Base-by-base conservation (phyloP, 2,113 vertebrate species). In the Brachionichthys hirsutus region DNA sequence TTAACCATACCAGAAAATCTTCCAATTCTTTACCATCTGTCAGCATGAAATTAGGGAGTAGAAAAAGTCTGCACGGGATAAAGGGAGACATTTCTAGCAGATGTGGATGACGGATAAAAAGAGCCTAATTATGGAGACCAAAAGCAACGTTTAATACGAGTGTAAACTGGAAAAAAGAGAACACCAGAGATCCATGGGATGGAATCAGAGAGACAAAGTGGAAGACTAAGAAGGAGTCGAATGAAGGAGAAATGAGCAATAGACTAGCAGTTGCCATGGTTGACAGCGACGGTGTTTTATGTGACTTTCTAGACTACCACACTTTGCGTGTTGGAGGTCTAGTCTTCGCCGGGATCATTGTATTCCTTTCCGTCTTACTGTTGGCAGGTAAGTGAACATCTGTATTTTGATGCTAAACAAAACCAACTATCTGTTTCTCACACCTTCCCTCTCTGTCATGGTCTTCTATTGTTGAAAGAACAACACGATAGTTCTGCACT, bases 321-420 rank as follows among this genome's bases (percentile, higher is more conserved):
- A 91, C 71, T 16, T 85, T 92, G 15, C 82, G 89, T 17, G 24
- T 89, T 18, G 85, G 75, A 41, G 92, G 92, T 45, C 85, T 92
- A 71, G 30, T 59, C 20, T 77, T 92, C 11, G 86, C 88, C 0
- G 91, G 81, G 6, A 0, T 91, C 47, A 15, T 92, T 22, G 83
- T 87, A 9, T 41, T 92, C 17, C 73, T 92, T 9, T 89, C 91
- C 4, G 0, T 92, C 55, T 0, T 92, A 13, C 63, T 92, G 43
- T 63, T 92, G 70, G 59, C 80, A 51, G 89, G 92, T 92, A 70
- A 72, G 85, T 86, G n/a, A 38, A 19, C 36, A 3, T 55, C 11
- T 60, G 13, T 53, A 45, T 57, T 54, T 6, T 36, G 42, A 34
- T 14, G 9, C 6, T 30, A 4, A 30, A 30, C 24, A 30, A 30